These are phyloP conservation scores for Botia almorhae DNA, from an alignment of 2,797 vertebrate genomes.

Conservation along the genomic window DNA sequence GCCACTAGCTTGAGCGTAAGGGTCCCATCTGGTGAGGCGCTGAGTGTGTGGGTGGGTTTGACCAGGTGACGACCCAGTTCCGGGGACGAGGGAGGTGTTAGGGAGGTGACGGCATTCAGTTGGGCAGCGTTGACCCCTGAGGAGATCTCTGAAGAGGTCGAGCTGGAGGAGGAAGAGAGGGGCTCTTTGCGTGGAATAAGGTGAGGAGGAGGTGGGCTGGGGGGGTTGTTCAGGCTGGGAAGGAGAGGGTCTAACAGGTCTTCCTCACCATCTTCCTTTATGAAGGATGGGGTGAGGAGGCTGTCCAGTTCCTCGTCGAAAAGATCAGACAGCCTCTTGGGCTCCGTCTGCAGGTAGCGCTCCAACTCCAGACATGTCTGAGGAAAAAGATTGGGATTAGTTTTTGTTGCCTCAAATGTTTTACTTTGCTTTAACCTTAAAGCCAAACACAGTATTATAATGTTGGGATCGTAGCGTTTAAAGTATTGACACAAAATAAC, in stretches of 20 bases:
- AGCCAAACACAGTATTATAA: not conserved
- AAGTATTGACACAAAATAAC: no score
- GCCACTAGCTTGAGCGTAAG: constrained; percentile 93
- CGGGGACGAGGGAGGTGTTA: constrained; percentile 96
- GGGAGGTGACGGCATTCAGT: constrained; percentile 95
- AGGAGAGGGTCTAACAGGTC: constrained; percentile 84
- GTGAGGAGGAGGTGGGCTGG: constrained; percentile 76
- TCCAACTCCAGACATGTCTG: constrained; percentile 98
- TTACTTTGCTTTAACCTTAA: not conserved
- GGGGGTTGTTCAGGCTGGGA: constrained; percentile 78
- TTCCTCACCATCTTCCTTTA: constrained; percentile 85
- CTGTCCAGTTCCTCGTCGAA: constrained; percentile 93
- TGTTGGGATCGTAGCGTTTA: no score
- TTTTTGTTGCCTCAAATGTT: constrained; percentile 11
- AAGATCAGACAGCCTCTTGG: constrained; percentile 90
- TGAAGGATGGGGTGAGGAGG: constrained; percentile 87
- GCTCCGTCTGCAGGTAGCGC: constrained; percentile 97
- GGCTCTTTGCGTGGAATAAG: constrained; percentile 82
- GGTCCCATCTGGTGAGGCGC: constrained; percentile 88
- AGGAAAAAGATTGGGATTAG: constrained; percentile 35
- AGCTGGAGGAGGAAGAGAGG: constrained; percentile 53
- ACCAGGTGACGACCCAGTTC: constrained; percentile 95
- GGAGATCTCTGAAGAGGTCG: constrained; percentile 59
- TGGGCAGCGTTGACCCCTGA: constrained; percentile 90
- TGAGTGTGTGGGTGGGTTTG: constrained; percentile 91